Conservation (phyloP, 2,113 vertebrate genomes). For the Cyanistes caeruleus region DNA sequence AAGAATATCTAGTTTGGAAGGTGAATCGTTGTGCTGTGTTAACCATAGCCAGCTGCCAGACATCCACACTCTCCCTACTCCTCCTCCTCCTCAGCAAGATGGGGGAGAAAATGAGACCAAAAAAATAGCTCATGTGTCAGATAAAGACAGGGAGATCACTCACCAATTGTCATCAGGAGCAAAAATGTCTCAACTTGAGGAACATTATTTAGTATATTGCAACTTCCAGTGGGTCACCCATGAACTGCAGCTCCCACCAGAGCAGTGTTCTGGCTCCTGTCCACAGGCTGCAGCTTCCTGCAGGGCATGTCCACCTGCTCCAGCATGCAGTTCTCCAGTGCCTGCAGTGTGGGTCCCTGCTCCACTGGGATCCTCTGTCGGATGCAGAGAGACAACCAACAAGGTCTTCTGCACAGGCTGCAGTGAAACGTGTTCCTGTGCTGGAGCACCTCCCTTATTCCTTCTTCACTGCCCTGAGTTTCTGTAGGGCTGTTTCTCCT, state of each 20-base stretch:
- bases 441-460: not conserved
- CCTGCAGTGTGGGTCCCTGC: not conserved
- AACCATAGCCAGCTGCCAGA: not conserved
- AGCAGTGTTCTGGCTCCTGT: not conserved
- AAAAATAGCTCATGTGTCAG: not conserved
- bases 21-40: not conserved
- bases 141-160: not conserved
- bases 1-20: not conserved
- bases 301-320: not conserved
- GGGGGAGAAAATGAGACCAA: not conserved
- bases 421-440: fast-evolving
- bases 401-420: not conserved
- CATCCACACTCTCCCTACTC: not conserved
- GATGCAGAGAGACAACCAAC: not conserved
- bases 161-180: not conserved
- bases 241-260: not conserved
- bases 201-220: not conserved
- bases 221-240: not conserved
- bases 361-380: not conserved
- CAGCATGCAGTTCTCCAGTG: not conserved
- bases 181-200: not conserved
- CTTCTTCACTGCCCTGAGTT: not conserved
- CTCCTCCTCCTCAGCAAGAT: not conserved
- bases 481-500: not conserved
- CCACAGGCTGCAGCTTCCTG: not conserved